phyloP scores from a whole-genome alignment of 2,797 vertebrate genomes.

The Poecilia gillii region DNA sequence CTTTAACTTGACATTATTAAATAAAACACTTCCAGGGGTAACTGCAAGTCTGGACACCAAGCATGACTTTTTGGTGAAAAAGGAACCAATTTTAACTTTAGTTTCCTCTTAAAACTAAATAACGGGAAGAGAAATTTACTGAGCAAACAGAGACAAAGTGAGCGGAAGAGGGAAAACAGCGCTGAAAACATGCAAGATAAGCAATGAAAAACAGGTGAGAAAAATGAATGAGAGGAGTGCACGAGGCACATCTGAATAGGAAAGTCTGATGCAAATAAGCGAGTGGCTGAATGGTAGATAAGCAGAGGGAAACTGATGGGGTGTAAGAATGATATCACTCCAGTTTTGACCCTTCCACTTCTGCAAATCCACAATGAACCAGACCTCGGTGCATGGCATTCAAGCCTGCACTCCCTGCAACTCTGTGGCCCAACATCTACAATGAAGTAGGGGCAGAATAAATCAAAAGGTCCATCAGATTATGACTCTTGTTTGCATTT shows the following conservation, averaged over 20 bases:
- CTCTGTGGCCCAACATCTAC: constrained; percentile 14
- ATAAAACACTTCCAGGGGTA: not conserved
- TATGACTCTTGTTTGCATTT: constrained; percentile 38
- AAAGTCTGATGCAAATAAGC: constrained; percentile 4
- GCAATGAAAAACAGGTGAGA: constrained; percentile 5
- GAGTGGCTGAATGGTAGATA: constrained; percentile 14
- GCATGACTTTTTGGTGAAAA: not conserved
- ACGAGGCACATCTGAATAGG: constrained; percentile 9
- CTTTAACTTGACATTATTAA: not conserved
- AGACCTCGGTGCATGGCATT: constrained; percentile 28
- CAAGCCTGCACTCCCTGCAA: constrained; percentile 19
- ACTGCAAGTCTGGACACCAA: not conserved
- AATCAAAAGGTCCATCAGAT: constrained; percentile 54
- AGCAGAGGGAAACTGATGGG: not conserved
- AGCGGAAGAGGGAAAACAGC: constrained; percentile 1
- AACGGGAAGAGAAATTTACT: constrained; percentile 54
- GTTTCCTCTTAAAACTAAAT: constrained; percentile 24
- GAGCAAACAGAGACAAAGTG: constrained; percentile 26
- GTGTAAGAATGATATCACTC: constrained; percentile 23
- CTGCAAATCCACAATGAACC: not conserved
- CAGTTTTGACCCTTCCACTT: constrained; percentile 27
- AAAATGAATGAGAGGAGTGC: constrained; percentile 7
- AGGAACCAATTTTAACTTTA: constrained; percentile 45
- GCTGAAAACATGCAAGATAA: not conserved
- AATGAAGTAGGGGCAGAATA: constrained; percentile 35